Conservation (phyloP, 2,113 vertebrate genomes). For the Phycodurus eques region DNA sequence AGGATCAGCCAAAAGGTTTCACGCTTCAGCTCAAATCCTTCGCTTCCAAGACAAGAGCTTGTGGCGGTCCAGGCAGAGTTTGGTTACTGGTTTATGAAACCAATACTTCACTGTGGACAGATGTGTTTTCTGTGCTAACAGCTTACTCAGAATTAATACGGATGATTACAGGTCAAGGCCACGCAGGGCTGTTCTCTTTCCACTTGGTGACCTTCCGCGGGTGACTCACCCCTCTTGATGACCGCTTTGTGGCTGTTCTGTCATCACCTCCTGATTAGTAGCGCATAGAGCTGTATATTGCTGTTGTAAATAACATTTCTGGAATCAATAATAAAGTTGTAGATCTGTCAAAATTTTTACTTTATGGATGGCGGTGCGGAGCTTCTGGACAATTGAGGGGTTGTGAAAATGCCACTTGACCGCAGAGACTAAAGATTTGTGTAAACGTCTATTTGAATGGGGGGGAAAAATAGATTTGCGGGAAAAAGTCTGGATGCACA, state of each 20-base stretch:
- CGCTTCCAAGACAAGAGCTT: conserved; percentile 41
- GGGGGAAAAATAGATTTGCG: not conserved
- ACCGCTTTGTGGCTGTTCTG: conserved; percentile 30
- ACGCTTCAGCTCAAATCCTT: conserved; percentile 42
- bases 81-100: conserved; percentile 62
- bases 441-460: not conserved
- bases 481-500: not conserved
- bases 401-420: not conserved
- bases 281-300: conserved; percentile 19
- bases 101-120: conserved; percentile 70
- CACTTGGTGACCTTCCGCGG: conserved; percentile 46
- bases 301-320: conserved; percentile 43
- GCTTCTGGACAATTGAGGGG: not conserved
- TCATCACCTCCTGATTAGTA: conserved; percentile 41
- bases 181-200: conserved; percentile 46
- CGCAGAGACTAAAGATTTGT: not conserved
- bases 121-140: conserved; percentile 58
- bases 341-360: conserved; percentile 5
- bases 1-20: conserved; percentile 60
- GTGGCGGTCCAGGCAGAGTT: conserved; percentile 34
- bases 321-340: conserved; percentile 34
- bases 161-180: conserved; percentile 62
- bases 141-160: conserved; percentile 59
- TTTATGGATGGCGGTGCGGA: conserved; percentile 2
- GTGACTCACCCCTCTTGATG: conserved; percentile 28